Base-by-base conservation (phyloP, 2,888 invertebrate species). In the Apomyelois bistriatella region DNA sequence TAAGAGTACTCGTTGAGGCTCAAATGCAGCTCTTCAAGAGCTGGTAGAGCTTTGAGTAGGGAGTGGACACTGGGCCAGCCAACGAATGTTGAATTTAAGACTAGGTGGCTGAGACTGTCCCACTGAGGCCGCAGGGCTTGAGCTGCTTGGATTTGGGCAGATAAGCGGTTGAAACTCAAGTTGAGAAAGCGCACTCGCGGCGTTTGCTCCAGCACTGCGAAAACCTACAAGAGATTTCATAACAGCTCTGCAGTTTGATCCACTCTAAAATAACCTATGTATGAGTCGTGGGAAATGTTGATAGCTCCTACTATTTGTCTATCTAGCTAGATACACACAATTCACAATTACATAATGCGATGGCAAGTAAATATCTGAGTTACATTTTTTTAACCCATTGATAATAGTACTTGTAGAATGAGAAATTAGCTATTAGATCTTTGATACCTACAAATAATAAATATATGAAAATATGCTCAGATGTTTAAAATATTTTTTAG, bases 171-270 rank as follows among this genome's bases (percentile, higher is more conserved):
- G 85, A 97, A 97, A 79, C 98, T 98, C 64, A 98, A 84, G 80
- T 98, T 98, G 48, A 98, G 93, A 82, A 98, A 98, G 72, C 96
- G 94, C 58, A 98, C 94, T 64, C 94, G 93, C 28, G 98, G 98
- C 92, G 97, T 96, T 76, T 96, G 95, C 73, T 95, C 93, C 58
- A 98, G 83, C 70, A 98, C 96, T 57, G 94, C 94, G 76, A 97
- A 95, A 17, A 98, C 94, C 95, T 95, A 58, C 37, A 72, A 77
- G 22, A 52, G 28, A 52, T 52, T 52, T 13, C 52, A 42, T 42
- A 51, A 40, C 15, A 38, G 8, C 38, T 9, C 28, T 30, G 13
- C 8, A 38, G 38, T 16, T 16, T 15, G 15, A 40, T 17, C 28
- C n/a, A 46, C 32, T 46, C 32, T 46, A 30, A 30, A 10, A 3